Conservation (phyloP, 2,888 invertebrate genomes). For the Agrilus cyanescens region DNA sequence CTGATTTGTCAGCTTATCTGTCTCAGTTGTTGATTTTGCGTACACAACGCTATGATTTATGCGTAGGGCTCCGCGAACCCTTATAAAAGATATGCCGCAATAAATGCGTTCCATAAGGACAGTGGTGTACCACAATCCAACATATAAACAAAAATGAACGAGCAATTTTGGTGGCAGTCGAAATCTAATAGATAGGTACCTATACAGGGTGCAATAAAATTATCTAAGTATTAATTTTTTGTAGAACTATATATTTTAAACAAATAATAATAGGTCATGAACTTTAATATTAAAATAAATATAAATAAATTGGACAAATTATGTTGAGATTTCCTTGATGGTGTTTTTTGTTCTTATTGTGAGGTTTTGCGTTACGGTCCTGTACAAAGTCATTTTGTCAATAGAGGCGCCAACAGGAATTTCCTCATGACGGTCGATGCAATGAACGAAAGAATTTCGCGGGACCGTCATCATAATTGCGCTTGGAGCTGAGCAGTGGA, state of each 20-base stretch:
- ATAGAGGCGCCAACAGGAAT: constrained; percentile 21
- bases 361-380: no score
- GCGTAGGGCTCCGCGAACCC: constrained; percentile 10
- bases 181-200: no score
- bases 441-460: constrained; percentile 26
- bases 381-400: constrained; percentile 13
- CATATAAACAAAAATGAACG: no score
- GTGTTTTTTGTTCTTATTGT: no score
- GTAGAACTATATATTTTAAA: no score
- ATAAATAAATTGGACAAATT: no score
- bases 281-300: no score
- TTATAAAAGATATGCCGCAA: constrained; percentile 21
- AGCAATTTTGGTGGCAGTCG: no score
- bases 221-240: no score
- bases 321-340: no score
- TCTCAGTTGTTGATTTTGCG: constrained; percentile 31
- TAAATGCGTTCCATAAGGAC: constrained; percentile 22
- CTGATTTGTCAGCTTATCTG: constrained; percentile 31
- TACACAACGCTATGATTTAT: constrained; percentile 22
- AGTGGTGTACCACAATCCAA: constrained; percentile 6
- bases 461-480: constrained; percentile 23
- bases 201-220: no score
- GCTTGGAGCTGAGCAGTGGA: constrained; percentile 1
- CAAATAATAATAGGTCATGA: no score
- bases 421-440: constrained; percentile 20